Evolutionary conservation across 2,888 invertebrate species (phyloP), one percentile per base, ranked within the genome.

Genomic region (Subacronicta megacephala): DNA sequence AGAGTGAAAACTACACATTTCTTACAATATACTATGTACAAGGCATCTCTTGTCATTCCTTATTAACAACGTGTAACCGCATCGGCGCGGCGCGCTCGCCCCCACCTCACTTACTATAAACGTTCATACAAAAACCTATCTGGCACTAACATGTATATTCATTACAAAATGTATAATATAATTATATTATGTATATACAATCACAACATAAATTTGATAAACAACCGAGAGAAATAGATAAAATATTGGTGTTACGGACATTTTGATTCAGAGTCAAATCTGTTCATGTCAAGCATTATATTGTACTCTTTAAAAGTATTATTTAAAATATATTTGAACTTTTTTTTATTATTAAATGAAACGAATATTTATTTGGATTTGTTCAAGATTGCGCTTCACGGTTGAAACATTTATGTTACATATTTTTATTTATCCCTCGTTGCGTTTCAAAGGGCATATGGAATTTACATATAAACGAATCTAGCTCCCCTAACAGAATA

Each of bases 81-180:
- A 46, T 43, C 44, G 62, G 49, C 62, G 61, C 54, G 29, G 46
- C 37, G 47, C 63, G 51, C 45, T 60, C 50, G 52, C 43, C 66
- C 55, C 47, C 44, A 46, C 49, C 38, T 51, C 73, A 47, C 77
- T 80, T 76, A 85, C 76, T 84, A 86, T 88, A 92, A 90, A 92
- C 90, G 81, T 87, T 78, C 90, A 90, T 92, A 93, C 91, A 93
- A 93, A 91, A 92, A 84, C 89, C 90, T 92, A 92, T 89, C 93
- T 92, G 93, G 90, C 93, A 93, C 93, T 93, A 92, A 90, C 89
- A 92, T 93, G 93, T 93, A 93, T 93, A 91, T 88, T 84, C 85
- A 89, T 91, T 93, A 93, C 88, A 93, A 93, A 93, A 93, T 91
- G 92, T 93, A 93, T 92, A 93, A 88, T 90, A 89, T 89, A 81